Evolutionary conservation across 1,140 invertebrate species (phyloP), one percentile per base, ranked within the genome.

Genomic region (Microplitis demolitor): DNA sequence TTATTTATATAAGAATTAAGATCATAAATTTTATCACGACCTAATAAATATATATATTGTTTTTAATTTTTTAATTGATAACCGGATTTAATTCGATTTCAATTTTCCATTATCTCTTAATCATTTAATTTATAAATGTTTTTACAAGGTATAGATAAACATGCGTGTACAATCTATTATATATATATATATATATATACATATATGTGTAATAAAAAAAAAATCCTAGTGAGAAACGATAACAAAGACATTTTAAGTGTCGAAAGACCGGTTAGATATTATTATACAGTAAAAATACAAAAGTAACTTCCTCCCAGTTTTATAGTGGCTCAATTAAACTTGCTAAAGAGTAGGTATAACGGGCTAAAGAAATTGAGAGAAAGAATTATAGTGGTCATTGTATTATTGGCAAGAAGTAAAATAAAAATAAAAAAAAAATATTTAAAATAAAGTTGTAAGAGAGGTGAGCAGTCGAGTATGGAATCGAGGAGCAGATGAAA

Each of bases 281-380:
- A 54, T 8, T 31, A 58, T 72, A 64, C 72, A 77, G 39, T 54
- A 54, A 24, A 54, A 54, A 54, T 54, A 14, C 53, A 71, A 78
- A 78, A 66, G 64, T 75, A 39, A 39, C 75, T 72, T 79, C 66
- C 72, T 74, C 53, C 24, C 51, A 33, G 24, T 34, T 80, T 82
- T 80, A 80, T 76, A 63, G 62, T 33, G 39, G 71, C 63, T 69
- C 75, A 80, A 80, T 82, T 80, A 79, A 80, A 82, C 51, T 75
- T 66, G 72, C 53, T 58, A 58, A 72, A 69, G 72, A 62, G 51
- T 54, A 9, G 53, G 50, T 64, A 14, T 45, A 54, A 37, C 62
- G 67, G 35, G 62, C 35, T 61, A 69, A 61, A 45, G 34, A 61
- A 16, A 61, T 69, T 14, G n/a, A 54, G 56, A 58, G 24, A 58